A percentile compares a stretch with the other conserved stretches of the same genome.
Conservation (phyloP, 2,888 invertebrate species). For the Pseudococcus jackbeardsleyi region DNA sequence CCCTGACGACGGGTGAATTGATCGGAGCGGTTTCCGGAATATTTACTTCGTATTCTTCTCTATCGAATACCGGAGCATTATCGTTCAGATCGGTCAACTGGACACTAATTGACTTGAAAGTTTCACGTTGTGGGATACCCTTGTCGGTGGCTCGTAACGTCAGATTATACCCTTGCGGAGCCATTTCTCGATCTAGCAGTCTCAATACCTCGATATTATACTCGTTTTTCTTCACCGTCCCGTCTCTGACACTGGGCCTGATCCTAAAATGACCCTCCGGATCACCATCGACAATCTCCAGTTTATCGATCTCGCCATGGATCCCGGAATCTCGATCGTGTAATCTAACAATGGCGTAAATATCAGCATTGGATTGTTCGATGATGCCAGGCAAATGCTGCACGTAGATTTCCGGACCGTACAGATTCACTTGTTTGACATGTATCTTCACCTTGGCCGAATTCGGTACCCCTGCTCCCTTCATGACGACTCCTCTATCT, state of each 20-base stretch:
- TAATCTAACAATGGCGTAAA: slow-evolving; percentile 91
- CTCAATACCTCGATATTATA: slow-evolving; percentile 85
- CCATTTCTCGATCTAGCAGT: slow-evolving; percentile 82
- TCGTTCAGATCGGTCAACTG: slow-evolving; percentile 85
- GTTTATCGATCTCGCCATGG: slow-evolving; percentile 84
- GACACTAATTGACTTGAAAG: slow-evolving; percentile 86
- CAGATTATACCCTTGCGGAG: slow-evolving; percentile 87
- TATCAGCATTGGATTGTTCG: slow-evolving; percentile 84
- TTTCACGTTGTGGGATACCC: slow-evolving; percentile 83
- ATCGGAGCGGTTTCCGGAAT: slow-evolving; percentile 91
- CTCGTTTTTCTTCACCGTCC: slow-evolving; percentile 73
- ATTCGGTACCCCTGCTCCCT: slow-evolving; percentile 76
- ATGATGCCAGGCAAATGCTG: slow-evolving; percentile 84
- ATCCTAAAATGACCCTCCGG: slow-evolving; percentile 86
- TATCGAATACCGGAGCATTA: slow-evolving; percentile 88
- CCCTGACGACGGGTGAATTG: slow-evolving; percentile 87
- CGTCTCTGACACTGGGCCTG: slow-evolving; percentile 69
- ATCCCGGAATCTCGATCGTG: slow-evolving; percentile 86
- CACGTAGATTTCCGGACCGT: slow-evolving; percentile 86
- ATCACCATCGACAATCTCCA: slow-evolving; percentile 91
- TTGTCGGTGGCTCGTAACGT: slow-evolving; percentile 88
- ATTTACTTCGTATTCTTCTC: slow-evolving; percentile 87
- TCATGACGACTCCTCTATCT: slow-evolving; percentile 82
- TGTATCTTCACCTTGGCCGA: slow-evolving; percentile 83
- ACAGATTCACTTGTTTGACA: slow-evolving; percentile 86